Evolutionary conservation across 2,888 invertebrate species (phyloP), one percentile per base, ranked within the genome.

Genomic region (Aproaerema taeniolella): DNA sequence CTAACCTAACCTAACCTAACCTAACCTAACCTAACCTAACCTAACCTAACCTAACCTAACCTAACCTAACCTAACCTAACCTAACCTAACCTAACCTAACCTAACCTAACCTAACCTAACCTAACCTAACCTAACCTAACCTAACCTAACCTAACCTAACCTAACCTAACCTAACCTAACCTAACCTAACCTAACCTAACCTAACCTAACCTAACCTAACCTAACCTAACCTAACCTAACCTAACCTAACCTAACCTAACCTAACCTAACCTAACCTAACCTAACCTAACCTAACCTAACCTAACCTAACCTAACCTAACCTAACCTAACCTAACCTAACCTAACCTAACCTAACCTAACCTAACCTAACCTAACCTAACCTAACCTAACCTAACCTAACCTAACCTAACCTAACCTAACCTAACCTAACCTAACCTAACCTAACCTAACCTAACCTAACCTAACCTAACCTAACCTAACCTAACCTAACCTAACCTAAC

Each of bases 151-250:
- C 43, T 46, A 43, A 46, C 46, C 46, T 46, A 42, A 46, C 41
- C 42, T 41, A 46, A 43, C 43, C 46, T 42, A 46, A 46, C 45
- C 45, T 46, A 46, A 46, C 45, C 45, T 46, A 46, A 46, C 46
- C 46, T 43, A 48, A 49, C 49, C 49, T 46, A 49, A 49, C 49
- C 49, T 46, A 49, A 49, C 49, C 49, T 44, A 49, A 49, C 49
- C 46, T 45, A 48, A 48, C 48, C 48, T 43, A 39, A 39, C 42
- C 43, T 39, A 43, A 43, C 43, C 43, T 43, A 39, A 43, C 43
- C 45, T 12, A 44, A 45, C 44, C 46, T 44, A 47, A 47, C 46
- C 46, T 42, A 47, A 43, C 42, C 46, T 42, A 47, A 42, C 44
- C 42, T 42, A 42, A 47, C 42, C 42, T 41, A 44, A 44, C 44